Evolutionary conservation across 2,113 vertebrate genomes (phyloP).

Genomic region (Cephalopholis sonnerati): DNA sequence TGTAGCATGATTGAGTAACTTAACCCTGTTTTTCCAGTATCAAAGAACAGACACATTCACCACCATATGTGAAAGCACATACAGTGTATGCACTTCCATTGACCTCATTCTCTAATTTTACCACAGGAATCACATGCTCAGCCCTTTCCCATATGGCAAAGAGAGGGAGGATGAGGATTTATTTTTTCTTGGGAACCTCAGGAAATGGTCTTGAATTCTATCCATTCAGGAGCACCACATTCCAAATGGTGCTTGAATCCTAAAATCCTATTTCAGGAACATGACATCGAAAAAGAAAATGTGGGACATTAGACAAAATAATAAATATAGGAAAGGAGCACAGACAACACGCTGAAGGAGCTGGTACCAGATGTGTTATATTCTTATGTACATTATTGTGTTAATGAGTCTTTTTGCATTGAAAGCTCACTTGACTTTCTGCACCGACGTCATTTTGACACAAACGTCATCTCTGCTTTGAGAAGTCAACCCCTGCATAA

Average conservation of each 20-base stretch:
- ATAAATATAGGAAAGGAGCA: conserved; percentile 17
- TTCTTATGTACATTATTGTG: background rate
- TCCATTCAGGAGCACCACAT: conserved; percentile 17
- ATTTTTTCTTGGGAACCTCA: conserved; percentile 54
- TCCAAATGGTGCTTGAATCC: conserved; percentile 39
- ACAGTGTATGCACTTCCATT: conserved; percentile 25
- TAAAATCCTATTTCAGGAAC: conserved; percentile 27
- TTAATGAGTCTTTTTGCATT: background rate
- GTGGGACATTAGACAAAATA: conserved; percentile 15
- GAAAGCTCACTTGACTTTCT: background rate
- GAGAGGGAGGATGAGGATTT: conserved; percentile 53
- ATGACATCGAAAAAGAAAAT: conserved; percentile 28
- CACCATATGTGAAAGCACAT: conserved; percentile 14
- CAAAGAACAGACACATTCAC: conserved; percentile 1
- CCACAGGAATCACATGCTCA: conserved; percentile 48
- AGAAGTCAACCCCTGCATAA: conserved; percentile 1
- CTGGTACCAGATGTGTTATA: background rate
- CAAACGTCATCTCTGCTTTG: background rate
- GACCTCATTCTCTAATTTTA: conserved; percentile 43
- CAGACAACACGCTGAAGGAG: background rate
- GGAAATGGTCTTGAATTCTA: conserved; percentile 50
- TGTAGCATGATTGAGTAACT: background rate
- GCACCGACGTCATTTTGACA: background rate
- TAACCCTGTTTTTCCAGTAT: conserved; percentile 11
- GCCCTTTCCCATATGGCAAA: conserved; percentile 47